A percentile compares a stretch with the other conserved stretches of the same genome.
phyloP scores from a whole-genome alignment of 2,113 vertebrate genomes.

The Astur gentilis region DNA sequence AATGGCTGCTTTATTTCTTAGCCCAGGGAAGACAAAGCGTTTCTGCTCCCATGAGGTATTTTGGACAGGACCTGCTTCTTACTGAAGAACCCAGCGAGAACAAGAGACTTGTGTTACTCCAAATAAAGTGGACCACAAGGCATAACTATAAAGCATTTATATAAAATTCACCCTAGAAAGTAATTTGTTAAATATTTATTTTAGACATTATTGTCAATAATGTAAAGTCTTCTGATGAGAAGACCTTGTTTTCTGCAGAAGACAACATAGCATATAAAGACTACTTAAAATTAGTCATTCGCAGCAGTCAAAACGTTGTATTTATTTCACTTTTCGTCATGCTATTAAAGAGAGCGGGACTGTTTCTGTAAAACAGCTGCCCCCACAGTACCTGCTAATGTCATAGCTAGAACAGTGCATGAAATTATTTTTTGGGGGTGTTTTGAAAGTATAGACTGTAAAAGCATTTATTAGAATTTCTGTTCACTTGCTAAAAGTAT shows the following conservation, averaged over 20 bases:
- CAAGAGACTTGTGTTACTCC: background rate
- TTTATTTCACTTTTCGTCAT: background rate
- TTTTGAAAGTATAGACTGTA: constrained; percentile 17
- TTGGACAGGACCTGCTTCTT: background rate
- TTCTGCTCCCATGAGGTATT: background rate
- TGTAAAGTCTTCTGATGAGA: rapidly evolving
- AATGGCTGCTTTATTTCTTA: background rate
- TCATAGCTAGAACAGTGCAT: background rate
- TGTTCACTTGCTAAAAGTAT: background rate
- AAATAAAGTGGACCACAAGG: background rate
- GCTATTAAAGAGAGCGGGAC: background rate
- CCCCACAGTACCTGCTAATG: constrained; percentile 55
- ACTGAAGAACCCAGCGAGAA: background rate
- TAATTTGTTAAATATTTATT: background rate
- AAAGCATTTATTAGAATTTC: constrained; percentile 7
- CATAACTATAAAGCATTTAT: no score
- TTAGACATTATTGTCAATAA: background rate
- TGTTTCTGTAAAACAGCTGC: constrained; percentile 48
- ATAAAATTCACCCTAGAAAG: no score
- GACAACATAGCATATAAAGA: background rate
- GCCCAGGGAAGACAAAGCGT: rapidly evolving
- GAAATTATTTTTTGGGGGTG: constrained; percentile 16
- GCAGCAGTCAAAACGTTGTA: background rate
- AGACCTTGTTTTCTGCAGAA: background rate
- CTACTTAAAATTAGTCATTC: background rate